These are phyloP conservation scores for Antedon mediterranea DNA, from an alignment of 53 echinoderm and acorn worm genomes.

Conservation along the genomic window DNA sequence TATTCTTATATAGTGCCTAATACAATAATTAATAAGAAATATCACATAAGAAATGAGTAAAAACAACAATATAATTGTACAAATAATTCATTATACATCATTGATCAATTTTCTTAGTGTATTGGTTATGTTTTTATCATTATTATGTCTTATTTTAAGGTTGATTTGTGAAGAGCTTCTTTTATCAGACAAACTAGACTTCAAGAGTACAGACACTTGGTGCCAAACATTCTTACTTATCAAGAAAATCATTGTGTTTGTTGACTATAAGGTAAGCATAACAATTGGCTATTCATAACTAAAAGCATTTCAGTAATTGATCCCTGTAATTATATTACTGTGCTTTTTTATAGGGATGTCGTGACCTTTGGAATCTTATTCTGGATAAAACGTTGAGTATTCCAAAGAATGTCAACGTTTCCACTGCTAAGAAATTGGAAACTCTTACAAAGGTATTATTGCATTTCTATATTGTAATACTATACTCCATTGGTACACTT, in stretches of 20 bases:
- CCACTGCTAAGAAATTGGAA: slow-evolving; percentile 43
- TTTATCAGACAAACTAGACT: slow-evolving; percentile 35
- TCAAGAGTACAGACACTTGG: slow-evolving; percentile 56
- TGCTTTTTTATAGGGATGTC: slow-evolving; percentile 38
- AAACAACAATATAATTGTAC: no score
- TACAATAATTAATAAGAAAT: no score
- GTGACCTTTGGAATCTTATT: slow-evolving; percentile 48
- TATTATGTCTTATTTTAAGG: slow-evolving; percentile 31
- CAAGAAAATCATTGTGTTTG: slow-evolving; percentile 46
- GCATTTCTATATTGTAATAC: no score
- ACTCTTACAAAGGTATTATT: slow-evolving; percentile 37
- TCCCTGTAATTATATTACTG: no score
- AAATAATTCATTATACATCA: no score
- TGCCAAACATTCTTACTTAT: slow-evolving; percentile 61
- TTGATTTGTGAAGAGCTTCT: slow-evolving; percentile 62
- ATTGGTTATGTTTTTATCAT: not conserved
- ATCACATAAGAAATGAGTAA: no score
- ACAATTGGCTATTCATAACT: not conserved
- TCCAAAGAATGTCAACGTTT: slow-evolving; percentile 47
- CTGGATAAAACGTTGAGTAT: slow-evolving; percentile 20
- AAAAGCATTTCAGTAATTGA: no score
- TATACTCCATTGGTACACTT: no score
- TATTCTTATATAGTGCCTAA: no score
- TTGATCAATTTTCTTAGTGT: no score
- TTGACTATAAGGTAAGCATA: slow-evolving; percentile 72